Evolutionary conservation across 2,113 vertebrate genomes (phyloP), one percentile per base, ranked within the genome.

Genomic region (Gobius niger): DNA sequence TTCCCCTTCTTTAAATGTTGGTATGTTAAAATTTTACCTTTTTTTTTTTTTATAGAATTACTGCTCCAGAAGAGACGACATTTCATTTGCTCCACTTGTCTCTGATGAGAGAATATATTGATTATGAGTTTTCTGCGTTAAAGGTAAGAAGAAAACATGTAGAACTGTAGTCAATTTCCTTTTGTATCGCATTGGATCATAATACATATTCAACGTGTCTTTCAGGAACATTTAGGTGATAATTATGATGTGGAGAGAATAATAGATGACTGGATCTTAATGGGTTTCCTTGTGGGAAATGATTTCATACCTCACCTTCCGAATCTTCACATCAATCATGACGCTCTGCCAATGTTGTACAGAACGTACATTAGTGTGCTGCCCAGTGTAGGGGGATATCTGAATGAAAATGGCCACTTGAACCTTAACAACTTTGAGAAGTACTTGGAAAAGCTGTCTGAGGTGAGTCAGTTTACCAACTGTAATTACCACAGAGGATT

Each of bases 291-390:
- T 53, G 96, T 99, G 73, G 98, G 98, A 81, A 99, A 99, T 81
- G 98, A 99, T 92, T 99, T 99, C 93, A 99, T 99, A 84, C 98
- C 98, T 90, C 97, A 99, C 89, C 96, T 99, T 91, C 98, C 98
- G 93, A 92, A 99, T 91, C 94, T 99, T 70, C 98, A 99, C 88
- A 99, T 99, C 90, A 98, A 93, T 85, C 96, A 98, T 72, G 98
- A 99, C 78, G 98, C 98, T 85, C 89, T 99, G 87, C 96, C 96
- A 0, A 88, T 99, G 77, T 94, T 99, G 80, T 99, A 99, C 89
- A 95, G 94, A 91, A 99, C 96, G 3, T 99, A 99, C 73, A 96
- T 96, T 91, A 91, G 88, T 42, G 82, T 96, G 62, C 92, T 98
- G 78, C 97, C 98, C 80, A 93, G 93, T 52, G 85, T 99, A 47